Base-by-base conservation (phyloP, 2,888 invertebrate species). In the Eupithecia exiguata region DNA sequence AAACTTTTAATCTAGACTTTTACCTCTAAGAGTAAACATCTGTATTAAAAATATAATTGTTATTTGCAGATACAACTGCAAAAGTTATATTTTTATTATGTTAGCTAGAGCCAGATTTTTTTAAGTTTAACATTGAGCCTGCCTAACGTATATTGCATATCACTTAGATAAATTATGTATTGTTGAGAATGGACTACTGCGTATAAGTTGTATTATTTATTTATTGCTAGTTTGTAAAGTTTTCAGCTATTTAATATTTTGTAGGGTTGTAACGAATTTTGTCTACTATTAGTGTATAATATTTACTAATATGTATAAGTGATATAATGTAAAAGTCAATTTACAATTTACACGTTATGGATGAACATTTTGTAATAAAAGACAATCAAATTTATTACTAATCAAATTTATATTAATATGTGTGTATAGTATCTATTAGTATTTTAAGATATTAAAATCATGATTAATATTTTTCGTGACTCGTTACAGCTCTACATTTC, bases 141-240 rank as follows among this genome's bases (percentile, higher is more conserved):
- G 93, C 92, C 92, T 92, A 91, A 89, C 89, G 85, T 91, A 88
- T 92, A 93, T 92, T 93, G 93, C 93, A 94, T 94, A 94, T 94
- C 93, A 94, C 87, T 90, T 92, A 92, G 90, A 86, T 81, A 82
- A 83, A 84, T 88, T 87, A 86, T 88, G 83, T 87, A 84, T 84
- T 85, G 82, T 85, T 84, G 80, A 36, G 9, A 36, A 85, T 77
- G 77, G 77, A 84, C 83, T 84, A 79, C 80, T 81, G 85, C 84
- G 76, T 83, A 80, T 79, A 81, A 81, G 81, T 84, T 85, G 79
- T 83, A 75, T 84, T 84, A 75, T 82, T 81, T 81, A 79, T 77
- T 78, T 75, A 85, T 85, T 81, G 86, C 87, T 87, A 88, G 86
- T 80, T 72, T 68, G 65, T 58, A 81, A 77, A 78, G 58, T 76